Base-by-base conservation (phyloP, 2,113 vertebrate genomes). In the Uropsilus gracilis region DNA sequence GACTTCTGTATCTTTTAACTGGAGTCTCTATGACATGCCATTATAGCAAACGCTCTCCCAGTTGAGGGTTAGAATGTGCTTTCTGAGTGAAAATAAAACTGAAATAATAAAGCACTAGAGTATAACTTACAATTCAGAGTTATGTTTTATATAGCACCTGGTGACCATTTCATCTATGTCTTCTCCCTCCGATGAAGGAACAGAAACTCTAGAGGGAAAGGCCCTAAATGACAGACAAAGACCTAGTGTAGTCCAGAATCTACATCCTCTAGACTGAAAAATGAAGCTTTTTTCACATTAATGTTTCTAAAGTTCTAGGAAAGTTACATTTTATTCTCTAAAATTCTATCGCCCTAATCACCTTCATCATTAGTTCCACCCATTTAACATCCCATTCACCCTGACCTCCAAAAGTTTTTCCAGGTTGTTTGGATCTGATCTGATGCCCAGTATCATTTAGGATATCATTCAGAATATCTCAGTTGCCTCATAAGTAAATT, bases 31-130 rank as follows among this genome's bases (percentile, higher is more conserved):
- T 42, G 32, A 46, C 9, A 18, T 16, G 20, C 48, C 44, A 46
- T 73, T 44, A 6, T 32, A 64, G 7, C 78, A 8, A 63, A 48
- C 42, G 22, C 7, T 55, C 28, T 26, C 32, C 30, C 28, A 80
- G 8, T 24, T 63, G 57, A 89, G 63, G 37, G 59, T 24, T 8
- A 57, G 24, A 64, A 57, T 42, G 28, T 39, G 68, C 30, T 66
- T 86, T 66, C n/a, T 34, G 66, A 66, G 22, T 64, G 76, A 75
- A 80, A 72, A 72, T 66, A 84, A 84, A 96, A 87, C 20, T 44
- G 12, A 12, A 39, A 69, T 53, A 20, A 55, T 18, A 69, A 66
- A 5, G 22, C 12, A 85, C 20, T 20, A 24, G n/a, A 90, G 39
- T 77, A 18, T 44, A 5, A 78, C 2, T 53, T 91, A 37, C 0